Percentiles rank a stretch among this genome's conserved stretches.
Evolutionary conservation across 2,888 invertebrate species (phyloP).

Genomic region (Aleiodes leptofemur): DNA sequence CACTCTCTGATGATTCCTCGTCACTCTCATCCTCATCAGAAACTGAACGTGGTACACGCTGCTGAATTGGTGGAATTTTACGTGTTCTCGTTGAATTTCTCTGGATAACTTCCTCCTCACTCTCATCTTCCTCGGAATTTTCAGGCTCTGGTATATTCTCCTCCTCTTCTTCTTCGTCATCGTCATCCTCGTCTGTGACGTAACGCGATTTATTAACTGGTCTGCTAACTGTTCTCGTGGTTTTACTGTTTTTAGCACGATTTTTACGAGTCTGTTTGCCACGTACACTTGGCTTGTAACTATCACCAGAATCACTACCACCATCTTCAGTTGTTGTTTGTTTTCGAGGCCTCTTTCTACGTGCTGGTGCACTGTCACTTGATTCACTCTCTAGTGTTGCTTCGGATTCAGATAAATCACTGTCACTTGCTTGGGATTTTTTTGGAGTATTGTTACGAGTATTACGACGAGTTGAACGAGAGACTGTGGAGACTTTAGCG

Average conservation of each 20-base stretch:
- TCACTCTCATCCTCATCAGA: constrained; percentile 55
- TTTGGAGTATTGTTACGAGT: constrained; percentile 58
- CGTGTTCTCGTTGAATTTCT: constrained; percentile 61
- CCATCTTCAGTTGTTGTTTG: constrained; percentile 65
- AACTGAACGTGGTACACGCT: constrained; percentile 49
- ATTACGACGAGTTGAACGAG: constrained; percentile 61
- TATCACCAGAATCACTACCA: constrained; percentile 78
- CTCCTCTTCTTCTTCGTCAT: constrained; percentile 61
- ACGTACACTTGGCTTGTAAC: constrained; percentile 76
- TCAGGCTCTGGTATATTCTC: constrained; percentile 55
- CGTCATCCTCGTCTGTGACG: constrained; percentile 65
- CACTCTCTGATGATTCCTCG: constrained; percentile 56
- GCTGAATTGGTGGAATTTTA: constrained; percentile 52
- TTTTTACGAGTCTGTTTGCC: constrained; percentile 68
- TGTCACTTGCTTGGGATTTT: constrained; percentile 59
- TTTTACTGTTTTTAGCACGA: constrained; percentile 66
- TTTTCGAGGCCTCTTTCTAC: constrained; percentile 64
- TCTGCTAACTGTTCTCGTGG: constrained; percentile 55
- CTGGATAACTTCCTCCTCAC: constrained; percentile 59
- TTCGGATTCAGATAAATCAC: constrained; percentile 67
- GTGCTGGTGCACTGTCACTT: constrained; percentile 64
- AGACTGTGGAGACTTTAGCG: constrained; percentile 58
- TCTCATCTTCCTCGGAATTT: constrained; percentile 59
- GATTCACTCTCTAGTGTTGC: constrained; percentile 65
- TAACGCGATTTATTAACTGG: constrained; percentile 49